These are phyloP conservation scores for Lagodon rhomboides DNA, from an alignment of 2,797 vertebrate species.

Conservation along the genomic window DNA sequence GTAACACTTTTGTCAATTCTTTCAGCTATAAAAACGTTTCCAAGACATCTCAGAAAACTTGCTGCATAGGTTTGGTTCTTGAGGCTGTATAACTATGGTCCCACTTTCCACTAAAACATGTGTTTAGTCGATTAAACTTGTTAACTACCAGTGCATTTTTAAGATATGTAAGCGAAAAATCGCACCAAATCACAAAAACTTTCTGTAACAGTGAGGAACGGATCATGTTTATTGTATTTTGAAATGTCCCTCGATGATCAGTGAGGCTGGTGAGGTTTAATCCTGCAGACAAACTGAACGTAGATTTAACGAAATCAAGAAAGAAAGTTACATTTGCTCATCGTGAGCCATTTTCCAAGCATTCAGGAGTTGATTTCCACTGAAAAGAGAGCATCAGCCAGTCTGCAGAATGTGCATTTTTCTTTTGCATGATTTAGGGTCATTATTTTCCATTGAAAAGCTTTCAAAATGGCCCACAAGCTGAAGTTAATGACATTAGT, in stretches of 20 bases:
- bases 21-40: neutral
- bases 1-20: neutral
- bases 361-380: conserved; percentile 1
- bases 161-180: neutral
- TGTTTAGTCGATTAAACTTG: neutral
- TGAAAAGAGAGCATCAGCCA: neutral
- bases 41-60: neutral
- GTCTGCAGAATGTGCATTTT: neutral
- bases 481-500: neutral
- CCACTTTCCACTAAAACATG: too few species aligned
- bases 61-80: neutral
- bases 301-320: neutral
- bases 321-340: too few species aligned
- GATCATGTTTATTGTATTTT: neutral
- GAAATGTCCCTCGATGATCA: neutral
- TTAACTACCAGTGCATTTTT: neutral
- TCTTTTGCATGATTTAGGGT: neutral
- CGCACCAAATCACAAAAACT: neutral
- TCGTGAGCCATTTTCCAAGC: neutral
- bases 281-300: neutral
- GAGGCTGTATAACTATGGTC: neutral
- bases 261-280: neutral
- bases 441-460: too few species aligned
- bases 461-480: neutral
- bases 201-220: neutral